A percentile compares a stretch with the other conserved stretches of the same genome.
These are phyloP conservation scores for Phragmatobia fuliginosa DNA, from an alignment of 2,888 invertebrate species.

Conservation along the genomic window DNA sequence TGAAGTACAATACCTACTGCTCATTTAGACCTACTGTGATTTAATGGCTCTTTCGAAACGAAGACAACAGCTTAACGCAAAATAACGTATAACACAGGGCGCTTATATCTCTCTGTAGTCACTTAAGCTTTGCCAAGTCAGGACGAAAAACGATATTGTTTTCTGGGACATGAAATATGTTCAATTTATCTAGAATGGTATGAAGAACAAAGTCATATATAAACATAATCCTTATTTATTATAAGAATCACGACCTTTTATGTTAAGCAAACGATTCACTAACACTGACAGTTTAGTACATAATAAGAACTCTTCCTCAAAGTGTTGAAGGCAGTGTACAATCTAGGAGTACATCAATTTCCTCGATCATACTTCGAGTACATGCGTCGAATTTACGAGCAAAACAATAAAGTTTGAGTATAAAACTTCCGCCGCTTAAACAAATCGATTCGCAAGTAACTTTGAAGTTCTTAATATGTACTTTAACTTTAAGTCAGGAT, in stretches of 20 bases:
- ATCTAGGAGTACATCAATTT: constrained; percentile 4
- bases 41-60: neutral
- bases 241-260: neutral
- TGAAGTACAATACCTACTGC: neutral
- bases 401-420: constrained; percentile 40
- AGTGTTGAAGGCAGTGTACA: constrained; percentile 2
- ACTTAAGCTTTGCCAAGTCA: constrained; percentile 1
- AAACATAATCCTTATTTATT: constrained; percentile 1
- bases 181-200: constrained; percentile 2
- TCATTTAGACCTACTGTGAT: neutral
- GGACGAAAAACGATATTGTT: constrained; percentile 5
- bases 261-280: neutral
- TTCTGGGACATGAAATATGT: constrained; percentile 1
- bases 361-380: constrained; percentile 21
- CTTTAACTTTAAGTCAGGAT: constrained; percentile 38
- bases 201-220: neutral
- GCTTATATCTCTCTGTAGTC: neutral
- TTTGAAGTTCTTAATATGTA: constrained; percentile 47
- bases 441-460: constrained; percentile 30
- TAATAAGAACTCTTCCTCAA: neutral
- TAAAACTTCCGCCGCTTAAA: constrained; percentile 10
- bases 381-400: constrained; percentile 16
- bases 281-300: neutral
- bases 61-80: neutral
- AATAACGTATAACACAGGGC: neutral